Conservation (phyloP, 2,113 vertebrate genomes). For the Phycodurus eques region DNA sequence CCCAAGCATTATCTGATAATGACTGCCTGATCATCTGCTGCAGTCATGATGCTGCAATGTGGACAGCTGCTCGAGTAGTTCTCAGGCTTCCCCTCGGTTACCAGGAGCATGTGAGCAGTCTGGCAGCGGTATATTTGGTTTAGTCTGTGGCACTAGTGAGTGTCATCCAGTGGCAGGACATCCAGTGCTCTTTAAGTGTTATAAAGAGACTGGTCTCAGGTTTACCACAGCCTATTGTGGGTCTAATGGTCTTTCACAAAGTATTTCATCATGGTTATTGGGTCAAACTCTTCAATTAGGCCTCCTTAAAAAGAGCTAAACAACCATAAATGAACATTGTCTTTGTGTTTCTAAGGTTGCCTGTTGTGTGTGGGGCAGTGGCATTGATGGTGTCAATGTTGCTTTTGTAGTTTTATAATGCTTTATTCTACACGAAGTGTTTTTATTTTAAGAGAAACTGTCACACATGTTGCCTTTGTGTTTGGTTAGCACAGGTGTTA, state of each 20-base stretch:
- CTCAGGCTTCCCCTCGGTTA: constrained; percentile 12
- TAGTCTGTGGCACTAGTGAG: constrained; percentile 2
- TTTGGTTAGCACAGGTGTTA: background rate
- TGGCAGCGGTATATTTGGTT: constrained; percentile 16
- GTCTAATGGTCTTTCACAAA: constrained; percentile 54
- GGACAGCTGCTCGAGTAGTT: constrained; percentile 21
- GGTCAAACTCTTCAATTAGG: constrained; percentile 55
- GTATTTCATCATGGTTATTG: constrained; percentile 60
- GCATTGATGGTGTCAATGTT: background rate
- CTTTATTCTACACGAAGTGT: background rate
- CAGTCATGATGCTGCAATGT: constrained; percentile 24
- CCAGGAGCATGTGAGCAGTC: constrained; percentile 1
- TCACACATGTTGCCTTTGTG: background rate
- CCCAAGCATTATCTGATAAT: constrained; percentile 45
- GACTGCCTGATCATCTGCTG: constrained; percentile 41
- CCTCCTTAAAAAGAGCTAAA: constrained; percentile 39
- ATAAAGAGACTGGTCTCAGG: constrained; percentile 31
- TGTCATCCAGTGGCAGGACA: constrained; percentile 5
- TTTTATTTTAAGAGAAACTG: background rate
- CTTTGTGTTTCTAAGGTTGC: constrained; percentile 38
- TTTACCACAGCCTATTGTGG: constrained; percentile 58
- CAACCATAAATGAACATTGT: constrained; percentile 36
- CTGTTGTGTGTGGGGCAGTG: constrained; percentile 7
- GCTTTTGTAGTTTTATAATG: background rate
- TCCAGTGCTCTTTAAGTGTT: constrained; percentile 10